Base-by-base conservation (phyloP, 2,888 invertebrate species). In the Blastobasis adustella region DNA sequence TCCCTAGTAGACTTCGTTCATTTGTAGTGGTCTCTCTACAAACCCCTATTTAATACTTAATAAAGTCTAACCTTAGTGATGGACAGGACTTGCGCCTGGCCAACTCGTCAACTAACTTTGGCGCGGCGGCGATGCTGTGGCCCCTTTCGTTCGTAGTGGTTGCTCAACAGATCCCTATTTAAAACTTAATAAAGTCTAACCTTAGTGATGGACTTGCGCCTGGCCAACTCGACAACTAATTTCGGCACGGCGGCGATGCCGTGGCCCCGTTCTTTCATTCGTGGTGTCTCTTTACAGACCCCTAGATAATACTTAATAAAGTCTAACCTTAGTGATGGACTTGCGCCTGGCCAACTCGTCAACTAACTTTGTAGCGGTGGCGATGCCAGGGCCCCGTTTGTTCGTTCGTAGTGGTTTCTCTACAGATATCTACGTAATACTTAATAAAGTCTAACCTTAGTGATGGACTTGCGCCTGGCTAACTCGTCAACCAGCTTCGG, bases 281-380 rank as follows among this genome's bases (percentile, higher is more conserved):
- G n/a, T n/a, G n/a, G n/a, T n/a, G n/a, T n/a, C n/a, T n/a, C n/a
- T n/a, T n/a, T n/a, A n/a, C n/a, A n/a, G n/a, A n/a, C n/a, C n/a
- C n/a, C n/a, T n/a, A n/a, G n/a, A n/a, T n/a, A n/a, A n/a, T n/a
- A n/a, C n/a, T n/a, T n/a, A n/a, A n/a, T n/a, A n/a, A n/a, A n/a
- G n/a, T n/a, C n/a, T n/a, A n/a, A 53, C 53, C 47, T 41, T 37
- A n/a, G 36, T 36, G 10, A 48, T 9, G 6, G 53, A 53, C 6
- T 47, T 47, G 9, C 43, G 37, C 41, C 45, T 50, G 5, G 23
- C 9, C 6, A 53, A 10, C 37, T 44, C 47, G 6, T 50, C 40
- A 10, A 37, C 9, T 6, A 53, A 10, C 37, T 47, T 47, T 36
- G 53, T 50, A 8, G 23, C 43, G 5, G 6, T 8, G 6, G 42